Conservation (phyloP, 1,140 invertebrate genomes). For the Eciton burchellii region DNA sequence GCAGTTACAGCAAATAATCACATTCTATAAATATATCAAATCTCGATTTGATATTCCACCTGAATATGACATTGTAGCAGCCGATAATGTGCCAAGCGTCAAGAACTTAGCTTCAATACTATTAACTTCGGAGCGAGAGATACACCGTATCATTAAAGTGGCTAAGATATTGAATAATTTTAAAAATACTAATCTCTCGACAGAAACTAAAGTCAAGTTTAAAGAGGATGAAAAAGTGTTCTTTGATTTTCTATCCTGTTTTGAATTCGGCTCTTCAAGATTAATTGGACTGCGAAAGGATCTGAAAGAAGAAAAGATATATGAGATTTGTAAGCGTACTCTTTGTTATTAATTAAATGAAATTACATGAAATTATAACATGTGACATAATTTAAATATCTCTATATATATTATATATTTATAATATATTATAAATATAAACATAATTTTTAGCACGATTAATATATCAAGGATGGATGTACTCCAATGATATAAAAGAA, state of each 20-base stretch:
- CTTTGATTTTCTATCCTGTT: constrained; percentile 86
- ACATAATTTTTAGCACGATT: constrained; percentile 84
- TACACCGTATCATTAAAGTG: constrained; percentile 78
- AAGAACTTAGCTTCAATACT: constrained; percentile 74
- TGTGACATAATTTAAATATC: too few relatives aligned
- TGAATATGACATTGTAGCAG: constrained; percentile 78
- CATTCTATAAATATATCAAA: constrained; percentile 83
- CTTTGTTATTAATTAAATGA: constrained; percentile 58
- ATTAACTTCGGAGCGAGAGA: constrained; percentile 79
- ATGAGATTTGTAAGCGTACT: constrained; percentile 77
- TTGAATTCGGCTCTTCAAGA: constrained; percentile 85
- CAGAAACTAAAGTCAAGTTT: constrained; percentile 81
- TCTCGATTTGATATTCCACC: constrained; percentile 79
- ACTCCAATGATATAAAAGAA: constrained; percentile 83
- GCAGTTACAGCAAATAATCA: constrained; percentile 80
- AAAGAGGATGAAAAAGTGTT: constrained; percentile 80
- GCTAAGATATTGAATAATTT: constrained; percentile 74
- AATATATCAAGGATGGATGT: constrained; percentile 88
- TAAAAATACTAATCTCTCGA: constrained; percentile 57
- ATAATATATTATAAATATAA: neutral
- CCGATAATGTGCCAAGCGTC: constrained; percentile 67
- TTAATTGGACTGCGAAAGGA: constrained; percentile 78
- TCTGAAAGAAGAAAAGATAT: constrained; percentile 77
- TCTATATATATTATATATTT: neutral
- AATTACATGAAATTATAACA: too few relatives aligned